Evolutionary conservation across 2,888 invertebrate genomes (phyloP).

Genomic region (Plagiodera versicolora): DNA sequence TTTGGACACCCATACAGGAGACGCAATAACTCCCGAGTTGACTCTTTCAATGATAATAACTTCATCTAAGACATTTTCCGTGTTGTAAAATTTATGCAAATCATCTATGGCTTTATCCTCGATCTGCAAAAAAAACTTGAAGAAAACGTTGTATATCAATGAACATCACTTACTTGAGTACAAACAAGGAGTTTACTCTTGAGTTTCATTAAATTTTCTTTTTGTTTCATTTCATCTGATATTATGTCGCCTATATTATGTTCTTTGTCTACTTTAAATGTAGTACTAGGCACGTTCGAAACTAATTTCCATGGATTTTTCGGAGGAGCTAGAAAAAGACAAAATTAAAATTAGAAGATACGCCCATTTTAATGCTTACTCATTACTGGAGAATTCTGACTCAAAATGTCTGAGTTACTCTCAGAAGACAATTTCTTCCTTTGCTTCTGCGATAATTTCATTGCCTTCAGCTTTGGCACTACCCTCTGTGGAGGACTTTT

Average conservation of each 20-base stretch:
- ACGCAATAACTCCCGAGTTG: slow-evolving; percentile 58
- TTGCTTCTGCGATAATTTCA: slow-evolving; percentile 67
- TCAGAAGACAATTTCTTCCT: slow-evolving; percentile 63
- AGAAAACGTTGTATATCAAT: neutral
- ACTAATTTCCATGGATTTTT: slow-evolving; percentile 56
- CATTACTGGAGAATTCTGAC: slow-evolving; percentile 12
- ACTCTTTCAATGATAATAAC: slow-evolving; percentile 71
- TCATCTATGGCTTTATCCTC: slow-evolving; percentile 88
- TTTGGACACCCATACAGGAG: slow-evolving; percentile 62
- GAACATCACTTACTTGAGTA: slow-evolving; percentile 67
- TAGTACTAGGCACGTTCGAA: slow-evolving; percentile 50
- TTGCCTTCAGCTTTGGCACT: slow-evolving; percentile 46
- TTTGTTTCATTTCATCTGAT: slow-evolving; percentile 72
- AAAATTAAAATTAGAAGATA: neutral
- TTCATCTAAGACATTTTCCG: slow-evolving; percentile 71
- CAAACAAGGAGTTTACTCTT: slow-evolving; percentile 71
- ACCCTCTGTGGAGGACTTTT: slow-evolving; percentile 35
- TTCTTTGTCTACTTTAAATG: slow-evolving; percentile 38
- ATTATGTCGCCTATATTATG: slow-evolving; percentile 62
- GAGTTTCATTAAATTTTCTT: slow-evolving; percentile 70
- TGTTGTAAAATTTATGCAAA: slow-evolving; percentile 72
- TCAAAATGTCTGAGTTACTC: slow-evolving; percentile 44
- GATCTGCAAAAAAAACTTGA: slow-evolving; percentile 57
- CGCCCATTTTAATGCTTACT: slow-evolving; percentile 12
- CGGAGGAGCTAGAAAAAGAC: slow-evolving; percentile 42